These are phyloP conservation scores for Podabrus alpinus DNA, from an alignment of 2,888 invertebrate species.

Conservation along the genomic window DNA sequence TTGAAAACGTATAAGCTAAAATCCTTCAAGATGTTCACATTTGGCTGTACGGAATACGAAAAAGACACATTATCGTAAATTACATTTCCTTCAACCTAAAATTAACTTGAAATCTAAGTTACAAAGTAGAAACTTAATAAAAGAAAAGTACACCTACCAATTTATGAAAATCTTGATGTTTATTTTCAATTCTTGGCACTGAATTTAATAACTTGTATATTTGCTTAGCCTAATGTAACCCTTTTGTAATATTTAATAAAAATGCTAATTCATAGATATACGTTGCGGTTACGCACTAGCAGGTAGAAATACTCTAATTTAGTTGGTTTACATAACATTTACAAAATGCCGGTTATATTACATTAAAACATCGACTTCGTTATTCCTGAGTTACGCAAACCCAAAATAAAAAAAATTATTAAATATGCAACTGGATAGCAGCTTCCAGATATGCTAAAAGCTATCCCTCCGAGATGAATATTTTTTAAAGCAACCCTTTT, in stretches of 20 bases:
- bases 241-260: too few relatives aligned
- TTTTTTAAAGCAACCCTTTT: conserved; percentile 62
- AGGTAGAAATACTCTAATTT: neutral
- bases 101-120: neutral
- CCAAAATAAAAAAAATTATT: conserved; percentile 75
- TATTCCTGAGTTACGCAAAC: conserved; percentile 65
- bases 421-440: conserved; percentile 74
- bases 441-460: conserved; percentile 71
- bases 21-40: conserved; percentile 63
- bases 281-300: conserved; percentile 27
- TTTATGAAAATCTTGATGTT: conserved; percentile 44
- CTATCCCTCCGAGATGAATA: conserved; percentile 69
- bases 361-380: conserved; percentile 68
- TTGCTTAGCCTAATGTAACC: neutral
- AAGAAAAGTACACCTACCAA: neutral
- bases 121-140: neutral
- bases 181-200: conserved; percentile 38
- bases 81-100: conserved; percentile 65
- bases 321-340: neutral
- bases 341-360: conserved; percentile 55
- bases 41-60: conserved; percentile 76
- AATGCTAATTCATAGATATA: too few relatives aligned
- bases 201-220: neutral
- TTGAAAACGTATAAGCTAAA: conserved; percentile 64
- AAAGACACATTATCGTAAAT: conserved; percentile 71